A percentile compares a stretch with the other conserved stretches of the same genome.
Conservation (phyloP, 2,113 vertebrate genomes). For the Chinchilla lanigera region DNA sequence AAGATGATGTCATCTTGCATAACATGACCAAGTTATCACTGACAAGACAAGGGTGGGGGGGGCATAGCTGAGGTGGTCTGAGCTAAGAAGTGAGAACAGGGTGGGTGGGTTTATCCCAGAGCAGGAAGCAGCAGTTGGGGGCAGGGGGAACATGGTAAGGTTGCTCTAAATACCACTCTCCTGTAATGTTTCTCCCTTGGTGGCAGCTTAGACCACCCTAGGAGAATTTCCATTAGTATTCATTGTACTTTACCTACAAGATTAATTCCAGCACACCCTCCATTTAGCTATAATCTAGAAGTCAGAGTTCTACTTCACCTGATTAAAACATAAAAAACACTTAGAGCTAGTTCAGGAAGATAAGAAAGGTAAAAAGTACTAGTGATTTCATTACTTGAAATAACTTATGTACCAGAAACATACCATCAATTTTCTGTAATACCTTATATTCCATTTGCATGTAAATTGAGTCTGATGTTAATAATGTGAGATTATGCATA, state of each 20-base stretch:
- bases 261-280: background rate
- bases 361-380: background rate
- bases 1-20: background rate
- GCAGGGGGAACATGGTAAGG: fast-evolving
- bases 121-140: background rate
- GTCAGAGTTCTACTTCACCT: background rate
- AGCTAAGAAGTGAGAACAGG: background rate
- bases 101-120: fast-evolving
- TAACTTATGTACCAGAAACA: background rate
- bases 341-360: background rate
- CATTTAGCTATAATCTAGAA: background rate
- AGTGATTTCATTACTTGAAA: conserved; percentile 20
- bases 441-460: background rate
- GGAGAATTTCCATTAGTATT: background rate
- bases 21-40: background rate
- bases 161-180: background rate
- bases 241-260: background rate
- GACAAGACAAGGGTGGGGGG: background rate
- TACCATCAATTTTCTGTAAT: background rate
- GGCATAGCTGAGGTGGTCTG: background rate
- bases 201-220: background rate
- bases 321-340: background rate
- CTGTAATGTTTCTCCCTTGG: background rate
- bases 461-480: conserved; percentile 37
- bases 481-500: background rate